A percentile compares a stretch with the other conserved stretches of the same genome.
Conservation (phyloP, 2,888 invertebrate genomes). For the Noctua fimbriata region DNA sequence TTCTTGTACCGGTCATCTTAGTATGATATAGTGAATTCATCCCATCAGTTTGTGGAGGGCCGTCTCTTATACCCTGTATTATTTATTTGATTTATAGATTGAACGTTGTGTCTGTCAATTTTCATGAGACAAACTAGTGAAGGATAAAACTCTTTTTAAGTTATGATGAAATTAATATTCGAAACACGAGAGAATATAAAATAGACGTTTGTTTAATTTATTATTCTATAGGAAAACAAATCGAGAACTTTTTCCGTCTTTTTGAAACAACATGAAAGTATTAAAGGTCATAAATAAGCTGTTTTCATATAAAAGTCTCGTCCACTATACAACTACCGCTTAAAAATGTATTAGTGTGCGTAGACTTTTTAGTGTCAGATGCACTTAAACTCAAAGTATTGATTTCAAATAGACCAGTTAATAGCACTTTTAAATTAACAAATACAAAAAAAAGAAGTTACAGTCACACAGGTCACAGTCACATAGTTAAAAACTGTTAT, state of each 20-base stretch:
- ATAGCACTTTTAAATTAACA: not conserved
- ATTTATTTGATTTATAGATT: not conserved
- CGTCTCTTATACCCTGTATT: too few relatives aligned
- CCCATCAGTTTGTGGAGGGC: too few relatives aligned
- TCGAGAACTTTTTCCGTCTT: not conserved
- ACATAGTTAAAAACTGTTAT: not conserved
- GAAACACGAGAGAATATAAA: not conserved
- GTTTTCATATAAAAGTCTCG: not conserved
- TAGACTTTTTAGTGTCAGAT: not conserved
- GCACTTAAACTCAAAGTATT: not conserved
- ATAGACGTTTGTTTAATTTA: not conserved
- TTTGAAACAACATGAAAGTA: not conserved
- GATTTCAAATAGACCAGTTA: not conserved
- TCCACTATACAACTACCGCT: not conserved
- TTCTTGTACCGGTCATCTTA: too few relatives aligned
- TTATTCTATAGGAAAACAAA: not conserved
- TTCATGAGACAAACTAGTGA: not conserved
- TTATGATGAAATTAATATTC: not conserved
- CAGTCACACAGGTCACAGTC: not conserved
- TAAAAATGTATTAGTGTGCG: not conserved
- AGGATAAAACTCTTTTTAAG: not conserved
- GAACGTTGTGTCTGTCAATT: not conserved
- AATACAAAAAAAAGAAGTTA: not conserved
- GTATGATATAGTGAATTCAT: too few relatives aligned
- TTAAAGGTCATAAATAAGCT: not conserved